Evolutionary conservation across 2,113 vertebrate genomes (phyloP).

Genomic region (Chaetops frenatus): DNA sequence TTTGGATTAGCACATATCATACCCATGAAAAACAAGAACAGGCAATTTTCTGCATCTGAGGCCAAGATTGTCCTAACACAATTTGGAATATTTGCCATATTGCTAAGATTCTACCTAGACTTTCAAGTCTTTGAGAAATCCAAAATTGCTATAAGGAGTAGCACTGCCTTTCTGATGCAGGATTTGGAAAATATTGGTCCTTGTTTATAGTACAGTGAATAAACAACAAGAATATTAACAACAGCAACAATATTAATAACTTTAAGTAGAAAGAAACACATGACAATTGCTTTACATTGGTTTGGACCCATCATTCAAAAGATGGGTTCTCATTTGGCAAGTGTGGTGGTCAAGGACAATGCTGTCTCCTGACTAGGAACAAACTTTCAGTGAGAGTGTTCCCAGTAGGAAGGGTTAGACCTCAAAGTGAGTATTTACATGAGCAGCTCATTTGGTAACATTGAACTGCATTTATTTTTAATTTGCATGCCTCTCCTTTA

Average conservation of each 20-base stretch:
- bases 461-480: neutral
- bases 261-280: neutral
- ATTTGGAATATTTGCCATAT: neutral
- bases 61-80: neutral
- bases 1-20: neutral
- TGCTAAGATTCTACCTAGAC: neutral
- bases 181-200: neutral
- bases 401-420: neutral
- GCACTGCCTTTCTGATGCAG: neutral
- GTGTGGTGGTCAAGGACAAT: neutral
- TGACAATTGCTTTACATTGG: neutral
- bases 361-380: neutral
- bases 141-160: neutral
- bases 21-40: neutral
- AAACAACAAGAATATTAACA: neutral
- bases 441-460: neutral
- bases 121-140: neutral
- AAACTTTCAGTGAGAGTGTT: neutral
- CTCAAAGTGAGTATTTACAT: neutral
- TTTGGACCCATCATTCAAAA: neutral
- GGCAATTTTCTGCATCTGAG: neutral
- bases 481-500: slow-evolving; percentile 29
- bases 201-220: neutral
- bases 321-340: neutral
- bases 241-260: neutral